A percentile compares a stretch with the other conserved stretches of the same genome.
Evolutionary conservation across 2,888 invertebrate species (phyloP).

Genomic region (Eupithecia vulgata): DNA sequence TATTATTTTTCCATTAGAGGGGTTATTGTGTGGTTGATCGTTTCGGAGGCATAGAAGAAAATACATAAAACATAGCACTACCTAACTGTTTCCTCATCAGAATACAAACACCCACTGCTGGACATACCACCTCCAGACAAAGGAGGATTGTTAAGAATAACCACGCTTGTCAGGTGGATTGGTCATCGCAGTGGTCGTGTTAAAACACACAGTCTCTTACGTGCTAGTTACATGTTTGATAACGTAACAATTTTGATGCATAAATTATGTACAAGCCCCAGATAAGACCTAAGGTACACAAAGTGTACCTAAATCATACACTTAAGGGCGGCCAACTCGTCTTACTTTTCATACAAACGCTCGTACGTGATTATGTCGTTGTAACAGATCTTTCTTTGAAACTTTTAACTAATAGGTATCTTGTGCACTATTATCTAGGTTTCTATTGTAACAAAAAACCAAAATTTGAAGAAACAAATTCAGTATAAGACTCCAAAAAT

Average conservation of each 20-base stretch:
- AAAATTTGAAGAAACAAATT: too few relatives aligned
- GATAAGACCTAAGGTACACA: too few relatives aligned
- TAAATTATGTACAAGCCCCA: not conserved
- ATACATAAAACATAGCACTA: not conserved
- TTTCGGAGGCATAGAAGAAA: not conserved
- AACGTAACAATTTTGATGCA: too few relatives aligned
- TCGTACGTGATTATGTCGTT: too few relatives aligned
- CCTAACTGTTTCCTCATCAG: not conserved
- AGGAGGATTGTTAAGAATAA: not conserved
- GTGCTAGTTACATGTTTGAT: not conserved
- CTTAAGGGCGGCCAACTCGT: too few relatives aligned
- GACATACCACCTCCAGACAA: not conserved
- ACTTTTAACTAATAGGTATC: too few relatives aligned
- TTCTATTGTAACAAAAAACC: too few relatives aligned
- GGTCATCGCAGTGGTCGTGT: not conserved
- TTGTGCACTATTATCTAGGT: too few relatives aligned
- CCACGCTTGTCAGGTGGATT: not conserved
- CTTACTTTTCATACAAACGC: too few relatives aligned
- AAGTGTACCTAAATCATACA: too few relatives aligned
- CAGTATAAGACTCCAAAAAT: too few relatives aligned
- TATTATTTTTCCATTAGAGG: conserved; percentile 35
- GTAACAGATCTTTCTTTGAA: too few relatives aligned
- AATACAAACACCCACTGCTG: not conserved
- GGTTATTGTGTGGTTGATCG: conserved; percentile 15
- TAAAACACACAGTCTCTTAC: not conserved